A percentile compares a stretch with the other conserved stretches of the same genome.
Conservation (phyloP, 2,797 vertebrate genomes). For the Hydrocynus forskahlii region DNA sequence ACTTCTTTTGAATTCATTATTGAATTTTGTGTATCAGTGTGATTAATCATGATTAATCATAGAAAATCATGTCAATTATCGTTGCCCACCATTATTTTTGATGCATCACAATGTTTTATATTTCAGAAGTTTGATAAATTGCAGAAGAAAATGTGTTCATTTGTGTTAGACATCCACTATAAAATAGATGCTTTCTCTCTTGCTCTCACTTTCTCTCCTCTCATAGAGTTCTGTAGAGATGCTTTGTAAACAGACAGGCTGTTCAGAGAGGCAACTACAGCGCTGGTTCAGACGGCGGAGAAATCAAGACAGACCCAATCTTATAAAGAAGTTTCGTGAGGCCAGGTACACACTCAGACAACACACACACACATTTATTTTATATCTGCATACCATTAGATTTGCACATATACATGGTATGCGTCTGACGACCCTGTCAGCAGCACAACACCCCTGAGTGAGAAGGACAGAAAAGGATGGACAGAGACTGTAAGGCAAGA, state of each 20-base stretch:
- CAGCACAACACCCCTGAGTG: neutral
- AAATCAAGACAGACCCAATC: conserved; percentile 92
- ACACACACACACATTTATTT: neutral
- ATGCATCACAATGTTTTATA: too few relatives aligned
- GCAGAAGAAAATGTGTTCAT: too few relatives aligned
- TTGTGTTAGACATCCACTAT: too few relatives aligned
- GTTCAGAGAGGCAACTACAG: conserved; percentile 86
- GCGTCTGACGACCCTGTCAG: neutral
- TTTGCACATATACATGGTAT: neutral
- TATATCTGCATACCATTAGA: neutral
- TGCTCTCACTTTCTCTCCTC: neutral
- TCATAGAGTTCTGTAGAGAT: conserved; percentile 81
- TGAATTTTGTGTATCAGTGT: too few relatives aligned
- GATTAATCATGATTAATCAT: too few relatives aligned
- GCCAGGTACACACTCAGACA: conserved; percentile 78
- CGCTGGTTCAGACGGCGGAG: conserved; percentile 92
- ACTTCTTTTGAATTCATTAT: too few relatives aligned
- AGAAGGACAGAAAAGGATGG: neutral
- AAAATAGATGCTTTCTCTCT: too few relatives aligned
- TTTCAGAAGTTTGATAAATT: too few relatives aligned
- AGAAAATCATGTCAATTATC: too few relatives aligned
- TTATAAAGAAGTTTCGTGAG: conserved; percentile 95
- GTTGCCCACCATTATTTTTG: too few relatives aligned
- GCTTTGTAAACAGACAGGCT: conserved; percentile 82
- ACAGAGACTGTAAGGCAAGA: neutral